Evolutionary conservation across 2,797 vertebrate genomes (phyloP), one percentile per base, ranked within the genome.

Genomic region (Microctenopoma stevenorrisi): DNA sequence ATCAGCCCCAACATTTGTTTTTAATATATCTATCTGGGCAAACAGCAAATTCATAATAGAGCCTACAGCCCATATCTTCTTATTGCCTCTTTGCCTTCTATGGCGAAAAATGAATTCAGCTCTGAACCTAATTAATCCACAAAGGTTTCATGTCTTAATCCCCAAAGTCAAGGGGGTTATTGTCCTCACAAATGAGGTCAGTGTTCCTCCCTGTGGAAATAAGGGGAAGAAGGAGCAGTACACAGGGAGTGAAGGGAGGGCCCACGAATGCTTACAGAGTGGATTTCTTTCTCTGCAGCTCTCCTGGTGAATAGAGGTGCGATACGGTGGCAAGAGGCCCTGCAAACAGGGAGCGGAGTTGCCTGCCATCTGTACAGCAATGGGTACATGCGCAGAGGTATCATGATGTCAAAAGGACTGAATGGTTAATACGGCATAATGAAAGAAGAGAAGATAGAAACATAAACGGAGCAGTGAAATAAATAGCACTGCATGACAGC

Each of bases 91-190:
- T 84, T 85, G 86, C 90, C 90, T 93, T 94, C 89, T 87, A 82
- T 82, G 86, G 91, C 82, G 87, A 89, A 90, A 93, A 94, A 94
- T 93, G 92, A 94, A 94, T 94, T 94, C 93, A 89, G 93, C 92
- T 91, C 91, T 83, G 92, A 93, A 94, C 93, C 94, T 94, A 95
- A 95, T 95, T 95, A 95, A 95, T 94, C 93, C 93, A 94, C 92
- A 93, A 94, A 95, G 94, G 94, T 95, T 95, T 94, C 94, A 94
- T 95, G 94, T 94, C 93, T 95, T 95, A 94, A 94, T 95, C 94
- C 94, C 94, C 92, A 94, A 94, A 95, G 94, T 95, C 94, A 94
- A 94, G 93, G 93, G 91, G 94, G 94, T 95, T 94, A 95, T 94
- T 95, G 94, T 95, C 94, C 94, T 94, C 93, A 92, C 94, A 95